These are phyloP conservation scores for Dryomyza anilis DNA, from an alignment of 2,888 invertebrate genomes.

Conservation along the genomic window DNA sequence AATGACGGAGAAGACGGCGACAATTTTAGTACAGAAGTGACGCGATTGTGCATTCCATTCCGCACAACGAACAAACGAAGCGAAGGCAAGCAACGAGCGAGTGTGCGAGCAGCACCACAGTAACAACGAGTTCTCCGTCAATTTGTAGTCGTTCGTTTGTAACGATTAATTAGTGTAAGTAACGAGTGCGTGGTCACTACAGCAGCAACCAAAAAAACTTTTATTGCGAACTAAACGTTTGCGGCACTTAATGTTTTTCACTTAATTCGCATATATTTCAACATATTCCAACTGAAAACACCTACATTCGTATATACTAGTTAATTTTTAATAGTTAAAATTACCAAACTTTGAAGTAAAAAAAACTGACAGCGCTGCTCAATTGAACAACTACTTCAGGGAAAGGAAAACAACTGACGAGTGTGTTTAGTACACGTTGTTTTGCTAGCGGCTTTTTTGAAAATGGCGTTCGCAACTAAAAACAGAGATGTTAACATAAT, in stretches of 20 bases:
- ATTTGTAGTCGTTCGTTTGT: not conserved
- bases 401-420: slow-evolving; percentile 33
- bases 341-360: slow-evolving; percentile 16
- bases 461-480: not conserved
- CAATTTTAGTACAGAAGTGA: slow-evolving; percentile 61
- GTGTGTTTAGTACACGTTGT: slow-evolving; percentile 32
- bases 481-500: slow-evolving; percentile 1
- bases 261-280: too few relatives aligned
- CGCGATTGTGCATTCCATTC: slow-evolving; percentile 51
- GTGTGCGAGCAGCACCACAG: not conserved
- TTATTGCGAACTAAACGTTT: too few relatives aligned
- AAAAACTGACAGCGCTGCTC: slow-evolving; percentile 31
- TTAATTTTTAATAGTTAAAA: not conserved
- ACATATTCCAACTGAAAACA: too few relatives aligned
- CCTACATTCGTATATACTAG: too few relatives aligned
- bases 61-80: too few relatives aligned
- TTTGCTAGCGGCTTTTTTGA: slow-evolving; percentile 28
- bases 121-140: not conserved
- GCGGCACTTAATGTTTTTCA: too few relatives aligned
- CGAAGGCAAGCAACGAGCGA: not conserved
- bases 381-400: slow-evolving; percentile 11
- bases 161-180: not conserved
- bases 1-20: slow-evolving; percentile 45
- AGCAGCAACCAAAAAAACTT: not conserved
- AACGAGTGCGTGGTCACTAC: slow-evolving; percentile 10